phyloP scores from a whole-genome alignment of 2,797 vertebrate genomes.

The Triplophysa yarkandensis region DNA sequence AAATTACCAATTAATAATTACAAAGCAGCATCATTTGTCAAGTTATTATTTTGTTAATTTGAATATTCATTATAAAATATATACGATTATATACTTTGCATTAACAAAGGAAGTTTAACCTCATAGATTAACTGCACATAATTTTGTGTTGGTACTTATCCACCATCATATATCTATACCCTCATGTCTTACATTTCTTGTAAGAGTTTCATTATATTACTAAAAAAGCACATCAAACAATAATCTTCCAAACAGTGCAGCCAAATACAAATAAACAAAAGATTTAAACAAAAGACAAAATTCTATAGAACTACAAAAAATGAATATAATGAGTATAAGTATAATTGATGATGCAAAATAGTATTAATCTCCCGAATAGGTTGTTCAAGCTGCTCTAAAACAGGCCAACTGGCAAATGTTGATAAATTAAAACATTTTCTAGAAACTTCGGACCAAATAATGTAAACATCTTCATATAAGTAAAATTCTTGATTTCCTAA shows the following conservation, averaged over 20 bases:
- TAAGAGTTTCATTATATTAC: not conserved
- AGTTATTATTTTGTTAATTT: too few species aligned
- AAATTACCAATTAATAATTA: not conserved
- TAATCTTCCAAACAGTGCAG: not conserved
- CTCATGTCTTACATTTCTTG: not conserved
- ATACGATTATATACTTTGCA: too few species aligned
- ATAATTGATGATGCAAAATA: too few species aligned
- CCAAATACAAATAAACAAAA: not conserved
- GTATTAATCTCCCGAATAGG: not conserved
- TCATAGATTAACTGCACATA: not conserved
- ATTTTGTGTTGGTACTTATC: not conserved
- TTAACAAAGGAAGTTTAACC: not conserved
- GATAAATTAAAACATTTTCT: not conserved
- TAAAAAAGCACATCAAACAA: not conserved
- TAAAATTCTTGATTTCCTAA: not conserved
- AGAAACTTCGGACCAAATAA: not conserved
- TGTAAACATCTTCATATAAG: not conserved
- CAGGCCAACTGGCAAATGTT: not conserved
- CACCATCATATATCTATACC: not conserved
- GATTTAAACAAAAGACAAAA: too few species aligned
- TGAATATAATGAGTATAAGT: too few species aligned
- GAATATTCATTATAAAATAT: too few species aligned
- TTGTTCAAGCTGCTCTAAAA: not conserved
- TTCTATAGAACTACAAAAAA: too few species aligned
- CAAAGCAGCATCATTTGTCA: not conserved